phyloP scores from a whole-genome alignment of 2,888 invertebrate species.

The Atethmia centrago region DNA sequence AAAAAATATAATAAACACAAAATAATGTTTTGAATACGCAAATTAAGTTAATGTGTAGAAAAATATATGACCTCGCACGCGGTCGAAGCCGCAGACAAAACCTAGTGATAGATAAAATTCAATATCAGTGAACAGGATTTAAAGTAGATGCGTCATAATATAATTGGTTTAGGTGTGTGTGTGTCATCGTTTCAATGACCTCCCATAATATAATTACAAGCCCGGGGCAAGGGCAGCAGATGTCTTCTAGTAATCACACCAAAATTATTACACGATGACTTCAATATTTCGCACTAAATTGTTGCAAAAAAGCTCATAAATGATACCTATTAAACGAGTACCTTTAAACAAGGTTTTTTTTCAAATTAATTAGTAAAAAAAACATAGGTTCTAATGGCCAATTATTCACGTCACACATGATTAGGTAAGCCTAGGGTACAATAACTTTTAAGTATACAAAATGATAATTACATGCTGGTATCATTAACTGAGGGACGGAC shows the following conservation, averaged over 20 bases:
- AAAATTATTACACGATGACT: conserved; percentile 27
- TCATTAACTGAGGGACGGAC: conserved; percentile 30
- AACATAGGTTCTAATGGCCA: conserved; percentile 11
- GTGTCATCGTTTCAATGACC: conserved; percentile 97
- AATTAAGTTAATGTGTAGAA: no score
- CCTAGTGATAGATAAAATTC: neutral
- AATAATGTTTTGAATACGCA: no score
- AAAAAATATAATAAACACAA: no score
- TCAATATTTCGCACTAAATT: conserved; percentile 46
- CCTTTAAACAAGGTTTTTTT: neutral
- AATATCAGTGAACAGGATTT: conserved; percentile 41
- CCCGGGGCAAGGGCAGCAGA: conserved; percentile 52
- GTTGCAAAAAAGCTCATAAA: conserved; percentile 31
- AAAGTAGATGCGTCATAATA: conserved; percentile 1
- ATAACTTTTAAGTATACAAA: conserved; percentile 23
- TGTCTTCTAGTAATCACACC: conserved; percentile 33
- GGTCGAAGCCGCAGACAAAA: no score
- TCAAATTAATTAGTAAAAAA: conserved; percentile 18
- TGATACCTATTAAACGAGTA: neutral
- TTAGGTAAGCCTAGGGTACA: conserved; percentile 25
- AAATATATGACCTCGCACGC: no score
- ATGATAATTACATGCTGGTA: conserved; percentile 35
- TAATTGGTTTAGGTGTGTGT: conserved; percentile 89
- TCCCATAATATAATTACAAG: conserved; percentile 83
- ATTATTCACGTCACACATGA: conserved; percentile 42